Base-by-base conservation (phyloP, 2,113 vertebrate species). In the Vimba vimba region DNA sequence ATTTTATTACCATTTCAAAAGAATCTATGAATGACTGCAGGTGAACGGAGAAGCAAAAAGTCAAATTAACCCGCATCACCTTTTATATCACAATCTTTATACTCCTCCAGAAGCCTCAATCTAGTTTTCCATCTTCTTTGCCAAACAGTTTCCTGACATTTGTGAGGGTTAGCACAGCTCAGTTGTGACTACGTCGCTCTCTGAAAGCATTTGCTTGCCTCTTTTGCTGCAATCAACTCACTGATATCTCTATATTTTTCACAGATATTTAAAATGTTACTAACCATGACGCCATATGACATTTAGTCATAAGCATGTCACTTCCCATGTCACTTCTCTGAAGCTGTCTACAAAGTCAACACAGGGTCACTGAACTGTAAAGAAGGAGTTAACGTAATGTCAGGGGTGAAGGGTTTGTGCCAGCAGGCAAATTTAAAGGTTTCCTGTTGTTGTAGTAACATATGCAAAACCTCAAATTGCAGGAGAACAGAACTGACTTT, bases 1-100 rank as follows among this genome's bases (percentile, higher is more conserved):
- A 73, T 83, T 83, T 83, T 83, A 83, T 83, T 83, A 83, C 47
- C 66, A 83, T 83, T 83, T 83, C 82, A 83, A 83, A 83, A 59
- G 82, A 83, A 71, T 71, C 13, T 64, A 57, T 82, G 47, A 82
- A 71, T 73, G 68, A 73, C 47, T 74, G 68, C 66, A 57, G 68
- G 50, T 83, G 82, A 83, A 83, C 8, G 4, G 50, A 25, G 27
- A 73, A 73, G 82, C 66, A 36, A 57, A 57, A 73, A 83, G 50
- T 59, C 68, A 83, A 83, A 73, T 83, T 73, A 83, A 57, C 50
- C 82, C 4, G 4, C 47, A 69, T 59, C 82, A 83, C 47, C 64
- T 83, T 83, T 59, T 39, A 57, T 73, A 27, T 73, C 30, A 6
- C 82, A 73, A 73, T 73, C 68, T 57, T 55, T 83, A 73, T 43